Percentiles rank a stretch among this genome's conserved stretches.
Evolutionary conservation across 2,888 invertebrate species (phyloP).

Genomic region (Phalera bucephala): DNA sequence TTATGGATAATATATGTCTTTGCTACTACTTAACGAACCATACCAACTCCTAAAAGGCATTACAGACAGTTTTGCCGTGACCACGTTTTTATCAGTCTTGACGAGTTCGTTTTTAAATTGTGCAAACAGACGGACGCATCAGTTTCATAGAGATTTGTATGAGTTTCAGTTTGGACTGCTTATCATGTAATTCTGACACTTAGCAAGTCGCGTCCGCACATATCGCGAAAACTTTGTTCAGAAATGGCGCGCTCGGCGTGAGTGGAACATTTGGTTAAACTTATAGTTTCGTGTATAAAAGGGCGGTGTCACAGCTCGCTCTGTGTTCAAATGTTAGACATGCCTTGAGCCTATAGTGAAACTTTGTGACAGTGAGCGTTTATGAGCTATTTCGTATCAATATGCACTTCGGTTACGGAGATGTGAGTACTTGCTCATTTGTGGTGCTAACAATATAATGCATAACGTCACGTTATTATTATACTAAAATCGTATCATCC

Average conservation of each 20-base stretch:
- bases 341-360: conserved; percentile 1
- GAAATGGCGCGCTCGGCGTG: neutral
- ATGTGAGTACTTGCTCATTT: conserved; percentile 40
- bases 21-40: too few species aligned
- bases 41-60: too few species aligned
- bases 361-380: conserved; percentile 12
- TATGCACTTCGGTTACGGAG: conserved; percentile 46
- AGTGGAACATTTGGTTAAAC: neutral
- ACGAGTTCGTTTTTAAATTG: neutral
- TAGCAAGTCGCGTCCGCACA: conserved; percentile 6
- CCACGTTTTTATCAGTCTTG: too few species aligned
- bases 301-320: conserved; percentile 5
- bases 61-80: too few species aligned
- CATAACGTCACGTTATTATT: neutral
- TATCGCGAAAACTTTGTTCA: conserved; percentile 13
- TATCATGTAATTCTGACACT: conserved; percentile 18
- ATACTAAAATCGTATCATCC: neutral
- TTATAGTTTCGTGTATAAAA: neutral
- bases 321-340: conserved; percentile 8
- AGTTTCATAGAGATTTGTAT: conserved; percentile 3
- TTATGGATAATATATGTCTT: too few species aligned
- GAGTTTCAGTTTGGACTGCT: conserved; percentile 16
- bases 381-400: conserved; percentile 18
- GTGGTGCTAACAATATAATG: neutral
- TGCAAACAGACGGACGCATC: neutral